Conservation (phyloP, 2,113 vertebrate genomes). For the Rhombomys opimus region DNA sequence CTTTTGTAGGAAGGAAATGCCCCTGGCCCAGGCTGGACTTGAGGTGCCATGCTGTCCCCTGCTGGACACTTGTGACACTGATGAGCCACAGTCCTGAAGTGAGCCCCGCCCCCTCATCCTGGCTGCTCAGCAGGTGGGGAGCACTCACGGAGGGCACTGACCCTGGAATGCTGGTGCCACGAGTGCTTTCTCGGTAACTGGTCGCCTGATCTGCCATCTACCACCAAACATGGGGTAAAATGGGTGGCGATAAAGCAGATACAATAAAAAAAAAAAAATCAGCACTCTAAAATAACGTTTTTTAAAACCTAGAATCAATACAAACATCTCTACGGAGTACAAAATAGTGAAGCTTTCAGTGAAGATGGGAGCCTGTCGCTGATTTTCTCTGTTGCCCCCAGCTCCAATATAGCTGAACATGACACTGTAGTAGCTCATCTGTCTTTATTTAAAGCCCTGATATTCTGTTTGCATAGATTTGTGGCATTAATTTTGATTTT, state of each 20-base stretch:
- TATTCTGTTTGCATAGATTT: neutral
- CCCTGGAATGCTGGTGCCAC: accelerated
- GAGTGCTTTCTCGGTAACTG: neutral
- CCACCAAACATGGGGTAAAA: neutral
- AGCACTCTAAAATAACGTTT: neutral
- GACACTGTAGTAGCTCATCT: neutral
- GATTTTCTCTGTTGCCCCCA: neutral
- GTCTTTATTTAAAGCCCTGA: neutral
- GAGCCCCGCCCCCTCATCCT: neutral
- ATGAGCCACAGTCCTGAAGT: neutral
- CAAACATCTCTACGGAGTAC: neutral
- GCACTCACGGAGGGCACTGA: accelerated
- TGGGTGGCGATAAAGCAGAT: neutral
- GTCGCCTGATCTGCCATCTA: neutral
- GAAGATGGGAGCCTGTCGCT: neutral
- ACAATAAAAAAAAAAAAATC: neutral
- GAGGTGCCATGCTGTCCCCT: constrained; percentile 59
- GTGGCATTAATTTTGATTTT: neutral
- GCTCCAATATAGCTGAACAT: accelerated
- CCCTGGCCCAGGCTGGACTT: neutral
- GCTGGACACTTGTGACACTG: neutral
- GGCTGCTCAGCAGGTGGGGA: neutral
- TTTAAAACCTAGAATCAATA: neutral
- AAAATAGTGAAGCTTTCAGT: neutral
- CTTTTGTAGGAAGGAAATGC: neutral